Conservation (phyloP, 1,140 invertebrate genomes). For the Drosophila baimaii region DNA sequence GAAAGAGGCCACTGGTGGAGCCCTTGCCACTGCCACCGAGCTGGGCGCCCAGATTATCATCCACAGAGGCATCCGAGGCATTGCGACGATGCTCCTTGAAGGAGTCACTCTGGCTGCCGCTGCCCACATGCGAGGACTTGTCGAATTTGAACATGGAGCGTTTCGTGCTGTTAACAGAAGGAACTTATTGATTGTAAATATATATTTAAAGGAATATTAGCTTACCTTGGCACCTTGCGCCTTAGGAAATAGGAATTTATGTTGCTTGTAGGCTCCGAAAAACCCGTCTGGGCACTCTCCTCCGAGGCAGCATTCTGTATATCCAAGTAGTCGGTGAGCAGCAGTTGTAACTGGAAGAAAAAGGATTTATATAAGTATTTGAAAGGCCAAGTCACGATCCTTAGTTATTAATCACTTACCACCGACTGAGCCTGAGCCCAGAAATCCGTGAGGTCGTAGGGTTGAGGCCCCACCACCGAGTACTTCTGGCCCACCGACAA, state of each 20-base stretch:
- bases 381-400: background rate
- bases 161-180: conserved; percentile 60
- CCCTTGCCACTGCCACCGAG: conserved; percentile 63
- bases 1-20: conserved; percentile 57
- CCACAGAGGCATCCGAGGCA: conserved; percentile 79
- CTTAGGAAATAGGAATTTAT: conserved; percentile 85
- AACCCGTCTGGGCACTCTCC: conserved; percentile 86
- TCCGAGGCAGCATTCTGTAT: conserved; percentile 89
- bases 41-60: conserved; percentile 68
- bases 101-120: conserved; percentile 85
- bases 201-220: too few species aligned
- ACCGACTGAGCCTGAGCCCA: conserved; percentile 95
- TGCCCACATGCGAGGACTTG: conserved; percentile 89
- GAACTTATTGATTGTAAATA: background rate
- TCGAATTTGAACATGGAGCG: conserved; percentile 91
- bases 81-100: conserved; percentile 87
- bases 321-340: conserved; percentile 93
- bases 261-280: conserved; percentile 85
- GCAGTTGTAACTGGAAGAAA: conserved; percentile 88
- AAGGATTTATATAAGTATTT: background rate
- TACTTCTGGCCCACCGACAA: conserved; percentile 86
- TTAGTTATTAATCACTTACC: conserved; percentile 85
- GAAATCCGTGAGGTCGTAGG: conserved; percentile 93
- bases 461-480: conserved; percentile 85
- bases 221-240: conserved; percentile 87